A percentile compares a stretch with the other conserved stretches of the same genome.
These are phyloP conservation scores for Protodeltote pygarga DNA, from an alignment of 2,888 invertebrate species.

Conservation along the genomic window DNA sequence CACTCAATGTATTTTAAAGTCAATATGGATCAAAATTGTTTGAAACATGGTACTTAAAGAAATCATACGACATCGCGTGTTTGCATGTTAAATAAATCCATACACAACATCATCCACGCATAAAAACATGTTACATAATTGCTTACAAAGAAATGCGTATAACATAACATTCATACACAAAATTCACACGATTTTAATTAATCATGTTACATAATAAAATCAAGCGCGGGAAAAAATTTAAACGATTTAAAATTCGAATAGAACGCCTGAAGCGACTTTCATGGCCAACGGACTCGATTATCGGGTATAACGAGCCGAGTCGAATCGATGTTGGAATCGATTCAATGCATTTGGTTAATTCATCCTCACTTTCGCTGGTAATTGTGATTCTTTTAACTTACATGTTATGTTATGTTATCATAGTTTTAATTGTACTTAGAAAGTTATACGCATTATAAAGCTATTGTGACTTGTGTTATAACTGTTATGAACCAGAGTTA, in stretches of 20 bases:
- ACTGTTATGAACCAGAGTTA: too few relatives aligned
- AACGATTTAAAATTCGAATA: constrained; percentile 22
- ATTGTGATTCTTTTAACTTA: constrained; percentile 52
- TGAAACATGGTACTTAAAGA: too few relatives aligned
- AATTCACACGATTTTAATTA: constrained; percentile 39
- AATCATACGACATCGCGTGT: too few relatives aligned
- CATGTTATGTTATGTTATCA: constrained; percentile 34
- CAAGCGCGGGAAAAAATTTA: constrained; percentile 42
- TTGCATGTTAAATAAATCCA: too few relatives aligned
- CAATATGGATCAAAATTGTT: too few relatives aligned
- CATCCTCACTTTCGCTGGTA: constrained; percentile 63
- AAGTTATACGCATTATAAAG: constrained; percentile 23
- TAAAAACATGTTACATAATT: too few relatives aligned
- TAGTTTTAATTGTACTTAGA: constrained; percentile 43
- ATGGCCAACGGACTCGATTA: constrained; percentile 54
- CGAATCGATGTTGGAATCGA: constrained; percentile 64
- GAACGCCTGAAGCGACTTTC: constrained; percentile 48
- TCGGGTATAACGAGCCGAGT: constrained; percentile 60
- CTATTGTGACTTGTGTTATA: not conserved
- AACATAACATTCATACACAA: constrained; percentile 14
- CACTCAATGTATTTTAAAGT: too few relatives aligned
- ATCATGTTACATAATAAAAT: constrained; percentile 22
- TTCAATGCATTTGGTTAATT: constrained; percentile 46
- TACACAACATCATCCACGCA: too few relatives aligned
- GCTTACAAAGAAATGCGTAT: not conserved